phyloP scores from a whole-genome alignment of 2,888 invertebrate species.

The Mesochorus sp. region DNA sequence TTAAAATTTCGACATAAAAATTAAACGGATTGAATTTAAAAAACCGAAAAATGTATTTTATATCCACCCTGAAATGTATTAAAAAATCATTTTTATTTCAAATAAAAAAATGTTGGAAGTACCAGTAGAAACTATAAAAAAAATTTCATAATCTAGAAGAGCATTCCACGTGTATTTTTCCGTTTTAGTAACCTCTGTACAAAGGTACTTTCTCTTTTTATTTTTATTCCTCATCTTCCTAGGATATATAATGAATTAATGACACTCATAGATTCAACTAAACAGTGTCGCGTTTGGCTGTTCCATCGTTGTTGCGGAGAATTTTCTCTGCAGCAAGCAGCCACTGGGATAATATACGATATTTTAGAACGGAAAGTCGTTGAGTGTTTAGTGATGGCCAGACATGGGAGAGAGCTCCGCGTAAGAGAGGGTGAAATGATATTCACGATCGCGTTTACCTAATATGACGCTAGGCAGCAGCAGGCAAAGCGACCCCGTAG shows the following conservation, averaged over 20 bases:
- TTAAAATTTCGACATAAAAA: too few species aligned
- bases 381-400: conserved; percentile 33
- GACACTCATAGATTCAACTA: conserved; percentile 19
- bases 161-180: background rate
- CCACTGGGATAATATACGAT: conserved; percentile 7
- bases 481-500: conserved; percentile 26
- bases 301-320: conserved; percentile 24
- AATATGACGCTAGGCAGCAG: conserved; percentile 24
- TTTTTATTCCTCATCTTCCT: conserved; percentile 1
- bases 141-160: too few species aligned
- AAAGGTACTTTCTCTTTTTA: conserved; percentile 1
- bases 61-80: too few species aligned
- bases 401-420: conserved; percentile 19
- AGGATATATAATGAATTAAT: background rate
- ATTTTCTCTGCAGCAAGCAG: background rate
- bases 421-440: conserved; percentile 39
- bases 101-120: too few species aligned
- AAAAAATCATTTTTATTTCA: too few species aligned
- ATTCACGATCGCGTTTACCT: conserved; percentile 40
- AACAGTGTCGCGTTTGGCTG: conserved; percentile 21
- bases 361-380: conserved; percentile 33
- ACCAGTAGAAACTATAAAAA: too few species aligned
- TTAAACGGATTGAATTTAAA: too few species aligned
- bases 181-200: too few species aligned
- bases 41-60: too few species aligned